Percentiles rank a stretch among this genome's conserved stretches.
Evolutionary conservation across 1,140 invertebrate genomes (phyloP).

Genomic region (Pararge aegeria): DNA sequence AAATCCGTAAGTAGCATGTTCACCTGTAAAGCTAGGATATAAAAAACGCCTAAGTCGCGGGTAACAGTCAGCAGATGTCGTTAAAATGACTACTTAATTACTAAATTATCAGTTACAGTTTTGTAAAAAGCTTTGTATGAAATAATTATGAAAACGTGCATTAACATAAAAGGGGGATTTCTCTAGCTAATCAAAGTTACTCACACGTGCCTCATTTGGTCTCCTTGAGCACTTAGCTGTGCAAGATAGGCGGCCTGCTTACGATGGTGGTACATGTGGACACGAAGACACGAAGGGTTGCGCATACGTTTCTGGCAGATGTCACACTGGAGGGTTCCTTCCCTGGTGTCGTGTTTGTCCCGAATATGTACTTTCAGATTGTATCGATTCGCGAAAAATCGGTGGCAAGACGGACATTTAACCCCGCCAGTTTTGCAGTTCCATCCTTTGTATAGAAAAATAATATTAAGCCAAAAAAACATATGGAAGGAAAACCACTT

Average conservation of each 20-base stretch:
- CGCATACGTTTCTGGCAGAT: constrained; percentile 81
- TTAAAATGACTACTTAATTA: too few relatives aligned
- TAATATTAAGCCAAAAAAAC: not conserved
- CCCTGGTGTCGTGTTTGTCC: constrained; percentile 81
- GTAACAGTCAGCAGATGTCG: too few relatives aligned
- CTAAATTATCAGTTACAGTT: too few relatives aligned
- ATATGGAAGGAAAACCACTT: not conserved
- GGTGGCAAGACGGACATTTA: constrained; percentile 80
- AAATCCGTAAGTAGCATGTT: too few relatives aligned
- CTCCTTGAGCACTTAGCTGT: constrained; percentile 56
- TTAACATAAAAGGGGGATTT: constrained; percentile 4
- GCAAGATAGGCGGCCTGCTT: constrained; percentile 77
- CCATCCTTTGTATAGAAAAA: constrained; percentile 46
- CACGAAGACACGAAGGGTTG: constrained; percentile 80
- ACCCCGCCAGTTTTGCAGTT: constrained; percentile 78
- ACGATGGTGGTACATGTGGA: constrained; percentile 82
- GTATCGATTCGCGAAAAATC: constrained; percentile 82
- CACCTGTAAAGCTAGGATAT: too few relatives aligned
- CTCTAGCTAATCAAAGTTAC: constrained; percentile 19
- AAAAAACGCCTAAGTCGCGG: too few relatives aligned
- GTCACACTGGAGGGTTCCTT: constrained; percentile 78
- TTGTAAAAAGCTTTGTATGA: too few relatives aligned
- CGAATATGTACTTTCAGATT: constrained; percentile 82
- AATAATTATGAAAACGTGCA: not conserved
- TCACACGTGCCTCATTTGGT: constrained; percentile 57